Evolutionary conservation across 1,140 invertebrate species (phyloP).

Genomic region (Latrodectus geometricus): DNA sequence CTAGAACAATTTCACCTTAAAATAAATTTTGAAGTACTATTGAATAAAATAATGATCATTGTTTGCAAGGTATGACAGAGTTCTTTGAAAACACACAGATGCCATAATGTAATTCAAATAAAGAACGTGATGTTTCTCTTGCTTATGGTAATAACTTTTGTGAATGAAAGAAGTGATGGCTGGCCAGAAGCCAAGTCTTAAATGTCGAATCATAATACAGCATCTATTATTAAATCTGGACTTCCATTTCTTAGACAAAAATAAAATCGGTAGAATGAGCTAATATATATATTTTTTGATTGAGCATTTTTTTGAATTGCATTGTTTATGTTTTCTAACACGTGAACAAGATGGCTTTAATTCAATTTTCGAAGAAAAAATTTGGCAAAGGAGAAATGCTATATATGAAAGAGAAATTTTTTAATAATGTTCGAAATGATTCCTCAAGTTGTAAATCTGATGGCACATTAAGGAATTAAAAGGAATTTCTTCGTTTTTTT

Average conservation of each 20-base stretch:
- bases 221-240: constrained; percentile 1
- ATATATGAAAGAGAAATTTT: too few species aligned
- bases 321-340: neutral
- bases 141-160: neutral
- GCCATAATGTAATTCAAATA: neutral
- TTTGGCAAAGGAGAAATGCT: too few species aligned
- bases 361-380: too few species aligned
- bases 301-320: neutral
- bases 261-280: neutral
- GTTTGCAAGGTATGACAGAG: neutral
- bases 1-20: neutral
- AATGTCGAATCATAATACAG: neutral
- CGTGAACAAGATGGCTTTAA: neutral
- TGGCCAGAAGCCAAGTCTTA: neutral
- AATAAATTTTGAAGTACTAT: neutral
- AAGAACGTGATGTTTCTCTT: neutral
- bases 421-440: too few species aligned
- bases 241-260: neutral
- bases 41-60: constrained; percentile 3
- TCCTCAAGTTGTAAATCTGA: too few species aligned
- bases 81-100: neutral
- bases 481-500: too few species aligned
- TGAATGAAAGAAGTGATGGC: neutral
- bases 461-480: too few species aligned
- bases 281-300: neutral